Evolutionary conservation across 1,140 invertebrate species (phyloP).

Genomic region (Colletes gigas): DNA sequence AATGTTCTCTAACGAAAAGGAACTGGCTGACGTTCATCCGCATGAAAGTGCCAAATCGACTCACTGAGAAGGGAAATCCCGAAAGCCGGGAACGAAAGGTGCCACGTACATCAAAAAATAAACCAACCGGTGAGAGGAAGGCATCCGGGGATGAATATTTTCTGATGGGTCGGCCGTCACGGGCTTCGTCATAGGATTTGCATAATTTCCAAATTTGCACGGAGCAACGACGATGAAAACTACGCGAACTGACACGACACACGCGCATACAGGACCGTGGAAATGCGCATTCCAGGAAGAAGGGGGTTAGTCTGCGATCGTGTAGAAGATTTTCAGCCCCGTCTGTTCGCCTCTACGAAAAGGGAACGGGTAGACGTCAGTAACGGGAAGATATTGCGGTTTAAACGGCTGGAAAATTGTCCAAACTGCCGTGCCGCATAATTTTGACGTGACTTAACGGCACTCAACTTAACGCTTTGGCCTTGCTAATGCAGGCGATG

Average conservation of each 20-base stretch:
- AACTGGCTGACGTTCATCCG: constrained; percentile 14
- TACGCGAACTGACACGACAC: constrained; percentile 67
- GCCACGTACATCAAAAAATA: constrained; percentile 8
- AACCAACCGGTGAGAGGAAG: neutral
- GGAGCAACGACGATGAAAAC: constrained; percentile 62
- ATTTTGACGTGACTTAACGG: constrained; percentile 64
- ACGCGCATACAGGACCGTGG: neutral
- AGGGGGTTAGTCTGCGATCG: constrained; percentile 26
- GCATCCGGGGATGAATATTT: constrained; percentile 65
- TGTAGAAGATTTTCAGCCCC: constrained; percentile 30
- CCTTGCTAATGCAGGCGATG: constrained; percentile 49
- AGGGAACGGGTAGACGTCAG: constrained; percentile 12
- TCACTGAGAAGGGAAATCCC: constrained; percentile 14
- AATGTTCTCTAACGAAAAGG: constrained; percentile 42
- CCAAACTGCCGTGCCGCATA: constrained; percentile 73
- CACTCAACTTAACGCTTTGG: constrained; percentile 54
- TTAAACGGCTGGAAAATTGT: constrained; percentile 77
- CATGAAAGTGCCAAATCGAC: constrained; percentile 22
- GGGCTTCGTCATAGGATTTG: constrained; percentile 68
- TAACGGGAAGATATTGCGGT: constrained; percentile 64
- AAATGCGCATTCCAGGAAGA: neutral
- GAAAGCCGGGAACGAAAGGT: constrained; percentile 20
- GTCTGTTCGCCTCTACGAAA: neutral
- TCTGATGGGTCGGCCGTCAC: constrained; percentile 55
- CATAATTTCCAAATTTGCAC: constrained; percentile 77